Conservation (phyloP, 2,797 vertebrate species). For the Chaunax sp. region DNA sequence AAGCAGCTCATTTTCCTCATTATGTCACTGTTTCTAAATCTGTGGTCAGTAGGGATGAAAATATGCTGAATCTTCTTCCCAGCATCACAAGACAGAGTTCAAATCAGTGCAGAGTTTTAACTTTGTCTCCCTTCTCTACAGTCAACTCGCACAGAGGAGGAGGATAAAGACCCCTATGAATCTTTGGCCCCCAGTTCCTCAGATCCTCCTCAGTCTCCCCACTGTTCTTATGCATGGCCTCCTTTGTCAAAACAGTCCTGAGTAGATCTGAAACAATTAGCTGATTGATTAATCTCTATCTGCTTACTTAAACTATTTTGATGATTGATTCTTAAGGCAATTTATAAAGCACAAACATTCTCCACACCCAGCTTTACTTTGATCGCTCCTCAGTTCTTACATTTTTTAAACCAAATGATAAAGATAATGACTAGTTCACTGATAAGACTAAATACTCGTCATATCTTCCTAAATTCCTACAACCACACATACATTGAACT, state of each 20-base stretch:
- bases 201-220: neutral
- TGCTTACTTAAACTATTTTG: neutral
- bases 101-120: no score
- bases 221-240: neutral
- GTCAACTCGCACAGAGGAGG: slow-evolving; percentile 17
- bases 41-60: no score
- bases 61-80: no score
- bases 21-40: no score
- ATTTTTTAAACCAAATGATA: neutral
- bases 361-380: no score
- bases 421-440: neutral
- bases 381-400: neutral
- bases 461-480: no score
- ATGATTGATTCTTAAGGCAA: neutral
- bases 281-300: neutral
- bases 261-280: neutral
- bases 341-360: neutral
- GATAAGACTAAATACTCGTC: no score
- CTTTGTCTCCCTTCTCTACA: slow-evolving; percentile 20
- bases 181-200: neutral
- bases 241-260: neutral
- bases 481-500: no score
- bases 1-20: no score
- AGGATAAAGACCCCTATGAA: slow-evolving; percentile 31
- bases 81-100: no score